Base-by-base conservation (phyloP, 2,113 vertebrate species). In the Pteronura brasiliensis region DNA sequence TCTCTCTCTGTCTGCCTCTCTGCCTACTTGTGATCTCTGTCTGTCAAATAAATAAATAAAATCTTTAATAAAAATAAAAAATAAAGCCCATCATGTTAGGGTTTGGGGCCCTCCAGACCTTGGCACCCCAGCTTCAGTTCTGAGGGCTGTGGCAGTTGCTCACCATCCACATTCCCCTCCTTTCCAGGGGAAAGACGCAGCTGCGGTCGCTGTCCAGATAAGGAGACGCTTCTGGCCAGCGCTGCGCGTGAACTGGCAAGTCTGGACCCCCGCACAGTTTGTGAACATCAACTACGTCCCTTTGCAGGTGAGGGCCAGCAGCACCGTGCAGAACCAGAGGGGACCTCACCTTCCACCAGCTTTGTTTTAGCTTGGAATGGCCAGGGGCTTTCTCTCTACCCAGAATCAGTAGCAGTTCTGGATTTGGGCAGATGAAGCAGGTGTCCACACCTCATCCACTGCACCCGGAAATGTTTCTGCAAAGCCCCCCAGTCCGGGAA, bases 251-350 rank as follows among this genome's bases (percentile, higher is more conserved):
- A 99, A 99, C 96, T 99, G 99, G 99, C 99, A 98, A 98, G 98
- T 99, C 25, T 99, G 99, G 99, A 99, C 99, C 1, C 99, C 99
- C 0, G 98, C 99, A 96, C 99, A 99, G 98, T 99, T 99, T 49
- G 97, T 99, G 74, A 99, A 99, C 74, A 89, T 99, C 97, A 99
- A 99, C 98, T 99, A 99, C 42, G 98, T 99, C 89, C 99, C 99
- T 90, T 93, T 99, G 52, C 99, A 99, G 99, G 99, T 99, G 96
- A 95, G 88, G 61, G 49, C 12, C 39, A n/a, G 39, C 72, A 36
- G 39, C 42, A 15, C 42, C 42, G 42, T 18, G 74, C 14, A 44
- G 42, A 76, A 44, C 42, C 74, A 29, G 39, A 77, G 74, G 74
- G 72, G 74, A 14, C 42, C 14, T 47, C 14, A 9, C 9, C 74